These are phyloP conservation scores for Formica exsecta DNA, from an alignment of 1,140 invertebrate genomes.

Conservation along the genomic window DNA sequence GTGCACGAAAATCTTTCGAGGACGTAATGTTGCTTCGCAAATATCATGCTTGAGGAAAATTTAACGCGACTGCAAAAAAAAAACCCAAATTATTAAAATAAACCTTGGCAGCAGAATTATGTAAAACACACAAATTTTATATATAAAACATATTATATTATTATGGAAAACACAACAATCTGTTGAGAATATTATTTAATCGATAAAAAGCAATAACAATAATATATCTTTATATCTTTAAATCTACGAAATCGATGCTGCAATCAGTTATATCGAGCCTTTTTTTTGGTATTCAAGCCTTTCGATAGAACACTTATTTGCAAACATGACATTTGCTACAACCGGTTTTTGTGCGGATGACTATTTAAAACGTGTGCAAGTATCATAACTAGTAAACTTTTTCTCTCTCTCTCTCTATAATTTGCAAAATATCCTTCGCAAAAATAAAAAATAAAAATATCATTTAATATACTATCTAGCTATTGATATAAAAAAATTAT, in stretches of 20 bases:
- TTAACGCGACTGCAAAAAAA: conserved; percentile 22
- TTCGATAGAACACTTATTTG: conserved; percentile 48
- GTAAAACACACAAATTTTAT: not conserved
- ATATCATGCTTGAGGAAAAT: conserved; percentile 30
- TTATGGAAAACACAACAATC: not conserved
- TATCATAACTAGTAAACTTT: not conserved
- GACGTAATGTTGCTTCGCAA: conserved; percentile 5
- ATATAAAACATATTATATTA: conserved; percentile 17
- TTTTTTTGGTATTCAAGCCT: conserved; percentile 34
- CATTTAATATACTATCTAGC: not conserved
- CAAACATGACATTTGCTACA: conserved; percentile 62
- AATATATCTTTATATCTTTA: not conserved
- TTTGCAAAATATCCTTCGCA: not conserved
- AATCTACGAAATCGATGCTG: not conserved
- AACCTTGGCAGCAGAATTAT: no score
- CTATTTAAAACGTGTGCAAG: conserved; percentile 43
- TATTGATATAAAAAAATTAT: not conserved
- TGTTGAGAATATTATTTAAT: not conserved
- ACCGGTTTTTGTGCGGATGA: conserved; percentile 48
- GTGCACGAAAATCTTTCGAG: conserved; percentile 19
- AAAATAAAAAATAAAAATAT: conserved; percentile 22
- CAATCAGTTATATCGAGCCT: not conserved
- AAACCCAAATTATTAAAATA: not conserved
- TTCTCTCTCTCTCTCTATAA: not conserved
- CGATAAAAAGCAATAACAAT: conserved; percentile 2